Base-by-base conservation (phyloP, 2,888 invertebrate genomes). In the Phalera bucephala region DNA sequence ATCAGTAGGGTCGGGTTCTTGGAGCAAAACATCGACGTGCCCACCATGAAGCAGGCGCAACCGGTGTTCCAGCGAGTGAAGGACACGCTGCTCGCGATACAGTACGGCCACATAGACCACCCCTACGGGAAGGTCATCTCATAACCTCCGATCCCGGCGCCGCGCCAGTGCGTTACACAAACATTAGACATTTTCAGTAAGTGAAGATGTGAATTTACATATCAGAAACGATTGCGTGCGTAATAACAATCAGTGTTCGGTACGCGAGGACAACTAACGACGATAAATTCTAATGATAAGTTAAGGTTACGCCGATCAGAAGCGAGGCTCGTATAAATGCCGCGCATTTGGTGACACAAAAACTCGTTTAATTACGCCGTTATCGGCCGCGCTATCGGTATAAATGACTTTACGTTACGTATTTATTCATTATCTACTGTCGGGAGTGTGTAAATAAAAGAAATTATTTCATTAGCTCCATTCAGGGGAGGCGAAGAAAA, bases 1-100 rank as follows among this genome's bases (percentile, higher is more conserved):
- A 94, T 99, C 36, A 94, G 95, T 38, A 92, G 93, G 44, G 96
- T 99, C 43, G 92, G 95, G 36, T 99, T 95, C 80, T 67, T 94
- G 56, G 95, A 93, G 2, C 84, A 91, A 33, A 80, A 91, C 35
- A 88, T 95, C 17, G 69, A 90, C 32, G 92, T 97, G 51, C 96
- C 96, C 32, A 96, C 96, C 10, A 91, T 93, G 83, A 91, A 94
- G 55, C 93, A 95, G 55, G 62, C 91, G 7, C 91, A 93, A 39
- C 94, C 97, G 0, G 66, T 99, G 12, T 95, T 92, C 76, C 92
- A 93, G 72, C 91, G 93, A 52, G 90, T 98, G 54, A 92, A 93
- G 55, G 93, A 95, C 60, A 92, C 93, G 27, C 91, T 99, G 19
- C 91, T 92, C 5, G 96, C 96, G 61, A 99, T 99, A 55, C 98